Conservation (phyloP, 2,888 invertebrate species). For the Idaea biselata region DNA sequence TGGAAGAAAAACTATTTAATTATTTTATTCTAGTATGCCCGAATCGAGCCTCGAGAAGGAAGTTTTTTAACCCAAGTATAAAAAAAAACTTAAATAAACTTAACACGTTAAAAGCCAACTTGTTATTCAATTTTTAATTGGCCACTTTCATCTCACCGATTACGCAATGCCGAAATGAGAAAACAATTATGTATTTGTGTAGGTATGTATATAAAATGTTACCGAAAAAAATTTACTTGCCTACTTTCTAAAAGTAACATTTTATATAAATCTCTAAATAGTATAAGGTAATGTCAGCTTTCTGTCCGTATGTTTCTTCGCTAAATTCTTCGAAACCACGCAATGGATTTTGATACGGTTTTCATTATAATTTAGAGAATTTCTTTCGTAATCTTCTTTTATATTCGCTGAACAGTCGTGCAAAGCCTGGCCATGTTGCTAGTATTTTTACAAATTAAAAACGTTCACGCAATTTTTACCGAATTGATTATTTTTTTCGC, state of each 20-base stretch:
- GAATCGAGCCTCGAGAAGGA: no score
- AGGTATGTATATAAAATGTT: slow-evolving; percentile 60
- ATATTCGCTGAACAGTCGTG: no score
- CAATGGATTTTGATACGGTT: no score
- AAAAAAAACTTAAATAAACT: slow-evolving; percentile 2
- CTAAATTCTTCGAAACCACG: no score
- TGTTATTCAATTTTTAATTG: slow-evolving; percentile 68
- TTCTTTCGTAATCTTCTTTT: no score
- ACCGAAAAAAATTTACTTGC: slow-evolving; percentile 57
- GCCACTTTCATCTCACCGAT: slow-evolving; percentile 62
- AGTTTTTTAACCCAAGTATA: background rate
- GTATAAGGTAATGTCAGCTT: no score
- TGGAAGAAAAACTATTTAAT: no score
- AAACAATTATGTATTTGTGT: slow-evolving; percentile 55
- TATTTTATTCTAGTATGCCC: no score
- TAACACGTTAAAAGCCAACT: slow-evolving; percentile 15
- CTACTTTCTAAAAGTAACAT: slow-evolving; percentile 63
- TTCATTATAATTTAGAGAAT: no score
- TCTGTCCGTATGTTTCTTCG: no score
- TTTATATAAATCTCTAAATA: slow-evolving; percentile 46
- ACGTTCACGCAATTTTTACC: slow-evolving; percentile 54
- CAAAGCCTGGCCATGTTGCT: no score
- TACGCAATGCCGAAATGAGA: slow-evolving; percentile 60
- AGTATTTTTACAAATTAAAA: no score
- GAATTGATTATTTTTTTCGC: background rate